phyloP scores from a whole-genome alignment of 2,113 vertebrate genomes.

The Rousettus leschenaultii region DNA sequence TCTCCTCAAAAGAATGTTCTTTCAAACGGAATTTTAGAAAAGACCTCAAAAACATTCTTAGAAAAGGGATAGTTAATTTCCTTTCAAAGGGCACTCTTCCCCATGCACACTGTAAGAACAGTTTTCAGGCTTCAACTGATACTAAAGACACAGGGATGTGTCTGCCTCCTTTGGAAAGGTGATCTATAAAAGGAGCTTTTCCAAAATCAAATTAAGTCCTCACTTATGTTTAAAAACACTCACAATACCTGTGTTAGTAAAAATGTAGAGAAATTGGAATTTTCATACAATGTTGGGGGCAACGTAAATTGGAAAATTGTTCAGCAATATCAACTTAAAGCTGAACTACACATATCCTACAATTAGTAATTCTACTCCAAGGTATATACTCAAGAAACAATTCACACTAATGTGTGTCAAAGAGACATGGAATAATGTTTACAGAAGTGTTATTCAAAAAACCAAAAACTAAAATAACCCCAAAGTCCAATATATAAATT shows the following conservation, averaged over 20 bases:
- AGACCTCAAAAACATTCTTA: background rate
- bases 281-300: background rate
- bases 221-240: background rate
- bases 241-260: background rate
- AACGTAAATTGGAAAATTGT: conserved; percentile 28
- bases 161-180: background rate
- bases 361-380: background rate
- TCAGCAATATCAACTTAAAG: background rate
- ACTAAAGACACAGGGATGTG: background rate
- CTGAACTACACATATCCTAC: background rate
- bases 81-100: background rate
- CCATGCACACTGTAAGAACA: background rate
- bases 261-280: background rate
- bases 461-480: background rate
- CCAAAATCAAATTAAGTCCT: background rate
- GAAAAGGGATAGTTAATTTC: background rate
- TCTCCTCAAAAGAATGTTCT: background rate
- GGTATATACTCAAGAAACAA: background rate
- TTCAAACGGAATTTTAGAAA: background rate
- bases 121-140: background rate
- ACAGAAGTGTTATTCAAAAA: background rate
- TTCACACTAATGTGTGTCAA: background rate
- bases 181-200: background rate
- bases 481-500: background rate
- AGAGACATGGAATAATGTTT: background rate